A percentile compares a stretch with the other conserved stretches of the same genome.
Conservation (phyloP, 2,113 vertebrate genomes). For the Corynorhinus townsendii region DNA sequence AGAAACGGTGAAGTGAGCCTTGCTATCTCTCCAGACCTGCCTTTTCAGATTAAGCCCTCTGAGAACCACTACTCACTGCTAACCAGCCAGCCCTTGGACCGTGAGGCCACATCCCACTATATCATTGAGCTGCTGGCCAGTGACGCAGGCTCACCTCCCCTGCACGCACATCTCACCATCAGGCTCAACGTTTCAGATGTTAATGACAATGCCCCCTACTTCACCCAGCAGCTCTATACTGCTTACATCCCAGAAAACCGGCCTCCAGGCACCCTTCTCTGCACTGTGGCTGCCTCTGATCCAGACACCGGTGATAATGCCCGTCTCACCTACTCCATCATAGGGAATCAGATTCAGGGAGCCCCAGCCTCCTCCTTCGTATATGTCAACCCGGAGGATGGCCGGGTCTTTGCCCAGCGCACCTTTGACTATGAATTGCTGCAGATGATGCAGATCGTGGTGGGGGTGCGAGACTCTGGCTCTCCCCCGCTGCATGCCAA, state of each 20-base stretch:
- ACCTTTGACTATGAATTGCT: slow-evolving; percentile 84
- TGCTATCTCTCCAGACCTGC: slow-evolving; percentile 77
- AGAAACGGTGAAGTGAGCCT: slow-evolving; percentile 83
- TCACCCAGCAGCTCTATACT: slow-evolving; percentile 80
- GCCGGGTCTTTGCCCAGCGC: slow-evolving; percentile 84
- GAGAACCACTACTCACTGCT: slow-evolving; percentile 92
- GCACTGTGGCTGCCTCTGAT: slow-evolving; percentile 85
- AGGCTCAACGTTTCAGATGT: slow-evolving; percentile 87
- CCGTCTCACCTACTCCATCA: slow-evolving; percentile 82
- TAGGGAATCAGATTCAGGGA: slow-evolving; percentile 77
- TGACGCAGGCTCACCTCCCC: slow-evolving; percentile 84
- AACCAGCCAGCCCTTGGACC: slow-evolving; percentile 82
- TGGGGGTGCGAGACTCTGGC: slow-evolving; percentile 80
- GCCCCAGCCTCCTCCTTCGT: slow-evolving; percentile 83
- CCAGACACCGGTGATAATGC: slow-evolving; percentile 83
- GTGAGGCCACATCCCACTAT: slow-evolving; percentile 81
- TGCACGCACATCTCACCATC: slow-evolving; percentile 80
- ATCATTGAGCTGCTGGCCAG: slow-evolving; percentile 80
- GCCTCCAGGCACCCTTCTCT: slow-evolving; percentile 84
- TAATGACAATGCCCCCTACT: slow-evolving; percentile 88
- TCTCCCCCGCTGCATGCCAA: slow-evolving; percentile 77
- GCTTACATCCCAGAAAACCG: slow-evolving; percentile 85
- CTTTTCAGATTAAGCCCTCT: slow-evolving; percentile 88
- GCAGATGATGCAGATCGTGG: slow-evolving; percentile 79
- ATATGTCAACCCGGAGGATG: slow-evolving; percentile 85